Evolutionary conservation across 2,113 vertebrate genomes (phyloP).

Genomic region (Hippocampus comes): DNA sequence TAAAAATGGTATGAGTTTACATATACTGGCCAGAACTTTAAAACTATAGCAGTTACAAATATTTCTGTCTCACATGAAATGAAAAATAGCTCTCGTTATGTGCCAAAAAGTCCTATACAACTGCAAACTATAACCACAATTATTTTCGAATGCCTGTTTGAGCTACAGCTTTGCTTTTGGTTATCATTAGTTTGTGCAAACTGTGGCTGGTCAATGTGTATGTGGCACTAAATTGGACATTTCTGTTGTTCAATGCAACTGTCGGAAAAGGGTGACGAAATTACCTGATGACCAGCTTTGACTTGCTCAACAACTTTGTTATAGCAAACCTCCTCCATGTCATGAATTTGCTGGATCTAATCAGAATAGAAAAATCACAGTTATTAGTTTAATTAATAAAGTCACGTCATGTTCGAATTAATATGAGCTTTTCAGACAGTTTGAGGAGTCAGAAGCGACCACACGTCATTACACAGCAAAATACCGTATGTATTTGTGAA

Average conservation of each 20-base stretch:
- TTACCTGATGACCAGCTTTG: slow-evolving; percentile 91
- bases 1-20: no score
- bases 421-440: background rate
- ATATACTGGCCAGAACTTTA: no score
- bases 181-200: background rate
- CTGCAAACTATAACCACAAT: no score
- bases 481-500: background rate
- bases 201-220: background rate
- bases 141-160: no score
- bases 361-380: slow-evolving; percentile 11
- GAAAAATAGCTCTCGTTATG: no score
- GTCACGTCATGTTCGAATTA: background rate
- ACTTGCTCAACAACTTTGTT: slow-evolving; percentile 92
- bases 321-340: slow-evolving; percentile 96
- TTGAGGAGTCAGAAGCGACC: background rate
- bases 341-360: slow-evolving; percentile 92
- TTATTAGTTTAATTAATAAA: background rate
- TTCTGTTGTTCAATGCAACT: background rate
- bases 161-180: background rate
- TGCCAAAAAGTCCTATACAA: no score
- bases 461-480: background rate
- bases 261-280: background rate
- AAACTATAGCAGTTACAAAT: no score
- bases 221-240: background rate
- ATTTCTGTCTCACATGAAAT: no score